phyloP scores from a whole-genome alignment of 2,888 invertebrate genomes.

The Pammene fasciana region DNA sequence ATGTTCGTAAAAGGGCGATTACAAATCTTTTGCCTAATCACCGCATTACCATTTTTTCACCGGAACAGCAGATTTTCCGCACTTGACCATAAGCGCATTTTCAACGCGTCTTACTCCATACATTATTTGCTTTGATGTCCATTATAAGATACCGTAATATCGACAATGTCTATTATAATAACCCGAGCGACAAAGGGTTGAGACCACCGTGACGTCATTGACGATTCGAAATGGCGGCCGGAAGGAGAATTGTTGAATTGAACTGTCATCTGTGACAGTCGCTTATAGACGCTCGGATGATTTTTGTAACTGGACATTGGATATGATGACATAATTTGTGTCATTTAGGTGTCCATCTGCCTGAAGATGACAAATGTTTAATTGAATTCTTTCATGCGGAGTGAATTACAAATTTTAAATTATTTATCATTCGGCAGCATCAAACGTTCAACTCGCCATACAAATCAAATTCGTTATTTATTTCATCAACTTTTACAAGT shows the following conservation, averaged over 20 bases:
- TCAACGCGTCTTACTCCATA: constrained; percentile 23
- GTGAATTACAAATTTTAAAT: background rate
- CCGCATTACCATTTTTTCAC: constrained; percentile 9
- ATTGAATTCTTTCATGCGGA: constrained; percentile 14
- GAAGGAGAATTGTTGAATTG: constrained; percentile 48
- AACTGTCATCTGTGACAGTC: constrained; percentile 50
- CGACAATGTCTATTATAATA: background rate
- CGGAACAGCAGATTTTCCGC: constrained; percentile 20
- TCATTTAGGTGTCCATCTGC: constrained; percentile 30
- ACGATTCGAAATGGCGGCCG: constrained; percentile 47
- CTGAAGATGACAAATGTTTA: constrained; percentile 8
- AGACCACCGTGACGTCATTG: constrained; percentile 57
- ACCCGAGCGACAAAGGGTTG: constrained; percentile 29
- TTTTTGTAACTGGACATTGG: constrained; percentile 38
- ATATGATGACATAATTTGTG: constrained; percentile 37
- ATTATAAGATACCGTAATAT: constrained; percentile 26
- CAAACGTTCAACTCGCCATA: background rate
- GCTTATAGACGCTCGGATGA: constrained; percentile 50
- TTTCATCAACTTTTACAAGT: too few species aligned
- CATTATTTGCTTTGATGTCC: constrained; percentile 23
- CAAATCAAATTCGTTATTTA: background rate
- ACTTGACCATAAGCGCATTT: constrained; percentile 28
- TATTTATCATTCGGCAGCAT: background rate
- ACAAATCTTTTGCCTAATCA: constrained; percentile 1
- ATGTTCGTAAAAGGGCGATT: background rate